phyloP scores from a whole-genome alignment of 1,140 invertebrate genomes.

The Hypothenemus hampei region DNA sequence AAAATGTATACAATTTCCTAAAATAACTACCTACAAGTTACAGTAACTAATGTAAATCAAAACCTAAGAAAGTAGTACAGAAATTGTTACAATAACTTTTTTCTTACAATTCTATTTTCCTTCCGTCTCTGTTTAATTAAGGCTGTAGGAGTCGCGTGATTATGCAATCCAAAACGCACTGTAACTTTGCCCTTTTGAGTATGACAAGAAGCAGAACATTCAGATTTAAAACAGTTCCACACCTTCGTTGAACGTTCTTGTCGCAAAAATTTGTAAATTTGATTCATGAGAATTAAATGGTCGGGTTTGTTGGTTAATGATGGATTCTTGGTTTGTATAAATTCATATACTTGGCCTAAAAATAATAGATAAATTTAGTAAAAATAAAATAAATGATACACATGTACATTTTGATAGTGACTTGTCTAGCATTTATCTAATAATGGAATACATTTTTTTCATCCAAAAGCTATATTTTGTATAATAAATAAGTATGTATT shows the following conservation, averaged over 20 bases:
- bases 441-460: not conserved
- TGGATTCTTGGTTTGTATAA: constrained; percentile 22
- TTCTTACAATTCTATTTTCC: constrained; percentile 19
- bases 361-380: not conserved
- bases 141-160: constrained; percentile 26
- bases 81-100: constrained; percentile 15
- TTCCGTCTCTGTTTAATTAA: constrained; percentile 18
- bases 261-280: constrained; percentile 32
- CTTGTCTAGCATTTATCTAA: no score
- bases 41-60: no score
- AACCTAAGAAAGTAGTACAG: no score
- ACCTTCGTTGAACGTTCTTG: constrained; percentile 19
- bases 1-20: no score
- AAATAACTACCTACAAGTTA: no score
- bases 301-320: constrained; percentile 7
- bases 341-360: constrained; percentile 29
- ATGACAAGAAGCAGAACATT: constrained; percentile 32
- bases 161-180: constrained; percentile 31
- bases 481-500: not conserved
- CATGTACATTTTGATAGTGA: no score
- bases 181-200: constrained; percentile 29
- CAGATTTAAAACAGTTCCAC: constrained; percentile 31
- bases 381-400: not conserved
- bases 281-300: constrained; percentile 29
- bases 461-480: no score